These are phyloP conservation scores for Urocolius indicus DNA, from an alignment of 2,113 vertebrate species.

Conservation along the genomic window DNA sequence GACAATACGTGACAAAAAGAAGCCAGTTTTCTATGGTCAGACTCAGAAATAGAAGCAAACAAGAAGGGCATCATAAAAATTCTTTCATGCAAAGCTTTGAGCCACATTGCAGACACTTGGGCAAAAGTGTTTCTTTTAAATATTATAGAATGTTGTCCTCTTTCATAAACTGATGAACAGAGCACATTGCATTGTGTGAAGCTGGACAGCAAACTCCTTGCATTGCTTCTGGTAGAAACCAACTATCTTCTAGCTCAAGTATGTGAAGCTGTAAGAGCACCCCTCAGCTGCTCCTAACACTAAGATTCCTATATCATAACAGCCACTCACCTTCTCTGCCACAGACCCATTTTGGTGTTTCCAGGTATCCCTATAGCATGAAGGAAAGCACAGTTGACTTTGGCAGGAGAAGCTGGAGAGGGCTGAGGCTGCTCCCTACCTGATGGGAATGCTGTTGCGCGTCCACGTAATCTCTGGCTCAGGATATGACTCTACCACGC, in stretches of 20 bases:
- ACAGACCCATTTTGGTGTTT: background rate
- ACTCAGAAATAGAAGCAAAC: background rate
- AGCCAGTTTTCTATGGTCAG: background rate
- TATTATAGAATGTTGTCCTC: background rate
- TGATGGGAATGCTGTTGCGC: conserved; percentile 93
- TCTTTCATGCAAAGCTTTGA: background rate
- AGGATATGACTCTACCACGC: conserved; percentile 91
- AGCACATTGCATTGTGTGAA: background rate
- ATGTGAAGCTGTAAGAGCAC: background rate
- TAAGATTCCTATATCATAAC: background rate
- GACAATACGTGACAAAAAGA: background rate
- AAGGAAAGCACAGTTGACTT: background rate
- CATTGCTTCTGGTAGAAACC: background rate
- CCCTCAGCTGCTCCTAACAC: background rate
- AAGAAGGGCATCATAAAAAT: background rate
- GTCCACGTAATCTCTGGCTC: conserved; percentile 92
- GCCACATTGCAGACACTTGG: background rate
- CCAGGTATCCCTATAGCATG: too few relatives aligned
- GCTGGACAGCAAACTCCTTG: background rate
- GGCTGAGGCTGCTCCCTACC: conserved; percentile 71
- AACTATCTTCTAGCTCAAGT: background rate
- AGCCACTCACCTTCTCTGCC: background rate
- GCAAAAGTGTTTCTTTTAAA: background rate
- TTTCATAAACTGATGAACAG: background rate
- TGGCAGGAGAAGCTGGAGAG: background rate